phyloP scores from a whole-genome alignment of 2,113 vertebrate genomes.

The Microtus oregoni region DNA sequence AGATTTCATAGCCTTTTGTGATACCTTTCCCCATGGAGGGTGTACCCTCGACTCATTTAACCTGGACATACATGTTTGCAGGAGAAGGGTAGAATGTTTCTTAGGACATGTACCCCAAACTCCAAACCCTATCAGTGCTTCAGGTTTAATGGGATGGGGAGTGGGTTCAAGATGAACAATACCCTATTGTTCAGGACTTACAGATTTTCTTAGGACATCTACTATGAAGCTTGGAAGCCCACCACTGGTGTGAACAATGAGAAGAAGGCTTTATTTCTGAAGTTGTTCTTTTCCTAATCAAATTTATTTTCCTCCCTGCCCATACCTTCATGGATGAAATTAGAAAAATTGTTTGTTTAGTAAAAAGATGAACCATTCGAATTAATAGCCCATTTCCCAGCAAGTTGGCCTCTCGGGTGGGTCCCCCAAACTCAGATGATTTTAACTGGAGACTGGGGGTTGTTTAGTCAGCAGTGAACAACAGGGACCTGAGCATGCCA shows the following conservation, averaged over 20 bases:
- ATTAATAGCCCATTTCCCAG: not conserved
- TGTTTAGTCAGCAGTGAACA: conserved; percentile 56
- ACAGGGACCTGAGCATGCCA: conserved; percentile 41
- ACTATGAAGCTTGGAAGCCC: not conserved
- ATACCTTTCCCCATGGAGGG: not conserved
- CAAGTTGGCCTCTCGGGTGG: conserved; percentile 27
- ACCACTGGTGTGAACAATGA: not conserved
- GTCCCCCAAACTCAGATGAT: not conserved
- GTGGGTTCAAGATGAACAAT: not conserved
- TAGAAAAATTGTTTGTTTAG: conserved; percentile 46
- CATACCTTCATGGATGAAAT: not conserved
- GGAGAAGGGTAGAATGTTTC: not conserved
- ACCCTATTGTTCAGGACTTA: not conserved
- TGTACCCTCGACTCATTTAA: not conserved
- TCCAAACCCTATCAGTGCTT: not conserved
- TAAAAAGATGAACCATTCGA: not conserved
- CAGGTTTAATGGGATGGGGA: not conserved
- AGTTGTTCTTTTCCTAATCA: conserved; percentile 42
- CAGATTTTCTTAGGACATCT: not conserved
- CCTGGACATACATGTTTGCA: not conserved
- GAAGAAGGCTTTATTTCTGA: conserved; percentile 19
- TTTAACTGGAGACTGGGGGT: conserved; percentile 60
- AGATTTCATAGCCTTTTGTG: not conserved
- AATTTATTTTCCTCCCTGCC: conserved; percentile 15
- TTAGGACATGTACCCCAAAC: not conserved